Conservation (phyloP, 2,113 vertebrate genomes). For the Piprites chloris region DNA sequence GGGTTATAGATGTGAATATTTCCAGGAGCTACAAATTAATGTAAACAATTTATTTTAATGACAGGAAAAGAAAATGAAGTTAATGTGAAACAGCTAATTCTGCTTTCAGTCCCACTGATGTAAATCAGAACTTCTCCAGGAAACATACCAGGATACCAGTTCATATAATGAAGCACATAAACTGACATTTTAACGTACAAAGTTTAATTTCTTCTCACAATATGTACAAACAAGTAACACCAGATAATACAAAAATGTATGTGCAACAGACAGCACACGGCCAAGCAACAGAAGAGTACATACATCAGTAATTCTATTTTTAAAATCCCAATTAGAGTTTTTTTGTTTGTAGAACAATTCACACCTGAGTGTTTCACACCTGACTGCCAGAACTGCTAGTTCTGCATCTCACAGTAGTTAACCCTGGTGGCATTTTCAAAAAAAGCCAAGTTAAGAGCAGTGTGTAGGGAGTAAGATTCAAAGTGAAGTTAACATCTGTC, state of each 20-base stretch:
- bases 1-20: neutral
- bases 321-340: neutral
- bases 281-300: neutral
- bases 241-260: neutral
- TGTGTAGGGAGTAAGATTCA: neutral
- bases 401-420: neutral
- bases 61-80: neutral
- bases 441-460: neutral
- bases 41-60: neutral
- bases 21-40: neutral
- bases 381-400: neutral
- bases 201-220: slow-evolving; percentile 45
- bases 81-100: neutral
- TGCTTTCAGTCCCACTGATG: neutral
- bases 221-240: slow-evolving; percentile 6
- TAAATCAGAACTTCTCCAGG: neutral
- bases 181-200: neutral
- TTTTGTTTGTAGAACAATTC: neutral
- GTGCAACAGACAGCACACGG: neutral
- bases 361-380: neutral
- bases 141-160: neutral
- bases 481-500: neutral
- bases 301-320: neutral
- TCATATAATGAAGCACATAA: slow-evolving; percentile 9
- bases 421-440: neutral